phyloP scores from a whole-genome alignment of 1,140 invertebrate genomes.

The Philotrypesis tridentata region DNA sequence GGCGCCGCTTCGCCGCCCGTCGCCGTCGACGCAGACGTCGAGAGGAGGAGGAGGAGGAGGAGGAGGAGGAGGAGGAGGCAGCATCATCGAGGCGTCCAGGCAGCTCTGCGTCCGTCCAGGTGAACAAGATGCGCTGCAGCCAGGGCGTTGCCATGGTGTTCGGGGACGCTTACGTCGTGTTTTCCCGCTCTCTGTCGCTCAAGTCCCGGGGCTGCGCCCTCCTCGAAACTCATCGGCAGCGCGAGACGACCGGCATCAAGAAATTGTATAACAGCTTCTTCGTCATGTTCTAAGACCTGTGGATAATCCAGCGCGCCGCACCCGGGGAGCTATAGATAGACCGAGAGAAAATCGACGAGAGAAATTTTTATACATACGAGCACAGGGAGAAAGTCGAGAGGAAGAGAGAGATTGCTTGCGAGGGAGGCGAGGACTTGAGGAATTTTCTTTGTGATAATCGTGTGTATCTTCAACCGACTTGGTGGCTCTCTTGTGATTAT shows the following conservation, averaged over 20 bases:
- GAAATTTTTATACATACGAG: not conserved
- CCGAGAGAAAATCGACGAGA: slow-evolving; percentile 32
- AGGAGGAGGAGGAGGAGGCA: no score
- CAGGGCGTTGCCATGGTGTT: slow-evolving; percentile 71
- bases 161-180: slow-evolving; percentile 71
- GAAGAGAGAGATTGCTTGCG: no score
- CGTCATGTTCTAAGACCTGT: slow-evolving; percentile 83
- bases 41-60: not conserved
- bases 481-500: slow-evolving; percentile 36
- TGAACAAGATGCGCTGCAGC: slow-evolving; percentile 69
- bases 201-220: slow-evolving; percentile 76
- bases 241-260: slow-evolving; percentile 87
- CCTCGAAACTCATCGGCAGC: slow-evolving; percentile 84
- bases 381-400: not conserved
- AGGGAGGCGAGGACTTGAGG: not conserved
- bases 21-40: not conserved
- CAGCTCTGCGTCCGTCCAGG: no score
- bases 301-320: slow-evolving; percentile 34
- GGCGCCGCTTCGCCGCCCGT: not conserved
- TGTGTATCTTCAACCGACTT: not conserved
- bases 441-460: not conserved
- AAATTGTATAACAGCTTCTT: slow-evolving; percentile 90
- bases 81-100: no score
- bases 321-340: slow-evolving; percentile 28
- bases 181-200: slow-evolving; percentile 71